These are phyloP conservation scores for Schizopygopsis malacanthus DNA, from an alignment of 2,797 vertebrate genomes.

Conservation along the genomic window DNA sequence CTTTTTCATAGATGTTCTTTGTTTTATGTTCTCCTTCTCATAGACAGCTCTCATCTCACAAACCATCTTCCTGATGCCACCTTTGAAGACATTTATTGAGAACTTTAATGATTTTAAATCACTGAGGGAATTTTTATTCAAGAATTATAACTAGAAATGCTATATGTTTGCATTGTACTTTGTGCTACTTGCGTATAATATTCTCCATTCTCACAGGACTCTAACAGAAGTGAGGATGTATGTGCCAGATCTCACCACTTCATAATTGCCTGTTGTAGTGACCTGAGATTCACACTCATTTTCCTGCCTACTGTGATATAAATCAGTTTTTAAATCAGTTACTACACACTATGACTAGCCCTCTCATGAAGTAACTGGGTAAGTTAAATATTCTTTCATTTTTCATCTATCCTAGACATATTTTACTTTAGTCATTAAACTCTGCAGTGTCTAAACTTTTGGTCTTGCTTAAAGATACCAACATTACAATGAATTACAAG, in stretches of 20 bases:
- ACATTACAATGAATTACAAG: neutral
- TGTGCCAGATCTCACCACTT: constrained; percentile 52
- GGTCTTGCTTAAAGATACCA: neutral
- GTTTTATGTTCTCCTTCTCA: constrained; percentile 53
- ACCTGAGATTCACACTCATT: constrained; percentile 37
- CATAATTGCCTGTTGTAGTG: constrained; percentile 22
- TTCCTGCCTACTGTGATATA: constrained; percentile 13
- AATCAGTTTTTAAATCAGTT: neutral
- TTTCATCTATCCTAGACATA: neutral
- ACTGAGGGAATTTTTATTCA: neutral
- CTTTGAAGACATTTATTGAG: constrained; percentile 61
- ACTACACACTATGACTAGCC: neutral
- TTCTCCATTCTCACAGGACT: neutral
- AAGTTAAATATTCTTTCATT: neutral
- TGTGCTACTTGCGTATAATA: neutral
- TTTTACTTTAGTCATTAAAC: neutral
- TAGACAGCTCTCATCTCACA: constrained; percentile 69
- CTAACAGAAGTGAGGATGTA: constrained; percentile 35
- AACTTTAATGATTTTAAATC: neutral
- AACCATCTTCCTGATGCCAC: constrained; percentile 69
- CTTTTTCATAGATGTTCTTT: constrained; percentile 49
- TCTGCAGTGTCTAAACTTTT: neutral
- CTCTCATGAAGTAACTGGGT: neutral
- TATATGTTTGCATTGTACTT: neutral
- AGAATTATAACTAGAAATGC: neutral